Percentiles rank a stretch among this genome's conserved stretches.
Evolutionary conservation across 2,888 invertebrate species (phyloP).

Genomic region (Hecatera dysodea): DNA sequence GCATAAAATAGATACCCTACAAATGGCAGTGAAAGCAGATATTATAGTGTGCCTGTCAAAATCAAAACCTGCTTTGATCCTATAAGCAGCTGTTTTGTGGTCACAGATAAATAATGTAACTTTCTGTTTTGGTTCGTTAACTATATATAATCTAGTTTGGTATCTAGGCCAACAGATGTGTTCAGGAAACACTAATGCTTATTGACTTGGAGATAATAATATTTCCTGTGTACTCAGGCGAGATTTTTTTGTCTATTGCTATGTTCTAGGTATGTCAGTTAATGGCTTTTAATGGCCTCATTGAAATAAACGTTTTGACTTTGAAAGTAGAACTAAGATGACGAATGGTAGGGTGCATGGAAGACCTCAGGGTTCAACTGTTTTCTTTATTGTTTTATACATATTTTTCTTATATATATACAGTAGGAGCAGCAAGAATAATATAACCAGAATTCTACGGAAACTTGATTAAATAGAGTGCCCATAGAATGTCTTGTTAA

Average conservation of each 20-base stretch:
- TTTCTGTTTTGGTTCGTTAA: constrained; percentile 56
- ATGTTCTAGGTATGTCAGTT: neutral
- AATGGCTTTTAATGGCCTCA: too few species aligned
- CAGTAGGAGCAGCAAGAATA: too few species aligned
- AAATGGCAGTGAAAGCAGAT: constrained; percentile 53
- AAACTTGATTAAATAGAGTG: neutral
- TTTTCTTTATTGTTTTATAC: too few species aligned
- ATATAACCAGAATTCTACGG: too few species aligned
- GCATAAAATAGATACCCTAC: constrained; percentile 16
- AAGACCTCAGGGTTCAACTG: neutral
- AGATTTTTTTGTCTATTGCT: constrained; percentile 12
- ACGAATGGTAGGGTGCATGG: neutral
- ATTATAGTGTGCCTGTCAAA: constrained; percentile 35
- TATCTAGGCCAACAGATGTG: constrained; percentile 37
- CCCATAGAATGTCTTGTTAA: too few species aligned
- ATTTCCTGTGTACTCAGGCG: constrained; percentile 14
- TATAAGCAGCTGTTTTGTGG: constrained; percentile 40
- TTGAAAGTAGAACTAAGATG: neutral
- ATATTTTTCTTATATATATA: too few species aligned
- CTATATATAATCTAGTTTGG: constrained; percentile 14
- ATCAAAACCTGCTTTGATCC: constrained; percentile 38
- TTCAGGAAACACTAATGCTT: constrained; percentile 29
- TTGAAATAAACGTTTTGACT: too few species aligned
- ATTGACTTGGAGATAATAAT: constrained; percentile 42
- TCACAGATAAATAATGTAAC: constrained; percentile 48